Percentiles rank a stretch among this genome's conserved stretches.
Evolutionary conservation across 1,140 invertebrate species (phyloP).

Genomic region (Ridgeia piscesae): DNA sequence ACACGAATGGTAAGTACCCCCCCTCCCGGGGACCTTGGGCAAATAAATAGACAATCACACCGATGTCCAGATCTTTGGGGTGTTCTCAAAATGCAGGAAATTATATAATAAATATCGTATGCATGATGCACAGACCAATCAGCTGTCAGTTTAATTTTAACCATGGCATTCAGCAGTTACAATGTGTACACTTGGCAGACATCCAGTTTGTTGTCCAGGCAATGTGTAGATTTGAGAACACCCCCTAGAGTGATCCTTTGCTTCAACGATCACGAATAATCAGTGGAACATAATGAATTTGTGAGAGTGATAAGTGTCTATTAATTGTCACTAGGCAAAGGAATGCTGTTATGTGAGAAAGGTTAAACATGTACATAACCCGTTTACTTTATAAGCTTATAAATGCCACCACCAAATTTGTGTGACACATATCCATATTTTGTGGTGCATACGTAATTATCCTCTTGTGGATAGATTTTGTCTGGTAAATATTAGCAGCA

Average conservation of each 20-base stretch:
- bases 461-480: no score
- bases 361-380: no score
- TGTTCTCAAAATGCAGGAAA: background rate
- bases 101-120: background rate
- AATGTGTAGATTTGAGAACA: background rate
- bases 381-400: no score
- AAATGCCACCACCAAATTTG: no score
- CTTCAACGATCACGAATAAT: background rate
- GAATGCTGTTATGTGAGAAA: background rate
- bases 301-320: background rate
- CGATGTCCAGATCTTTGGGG: background rate
- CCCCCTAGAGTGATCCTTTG: background rate
- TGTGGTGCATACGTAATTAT: no score
- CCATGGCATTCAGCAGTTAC: background rate
- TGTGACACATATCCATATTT: no score
- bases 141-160: background rate
- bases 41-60: background rate
- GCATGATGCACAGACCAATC: background rate
- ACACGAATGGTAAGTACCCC: slow-evolving; percentile 73
- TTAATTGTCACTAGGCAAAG: background rate
- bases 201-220: background rate
- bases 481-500: no score
- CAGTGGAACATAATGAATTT: background rate
- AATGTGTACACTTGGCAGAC: background rate
- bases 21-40: background rate